Base-by-base conservation (phyloP, 2,888 invertebrate species). In the Antheraea assamensis region DNA sequence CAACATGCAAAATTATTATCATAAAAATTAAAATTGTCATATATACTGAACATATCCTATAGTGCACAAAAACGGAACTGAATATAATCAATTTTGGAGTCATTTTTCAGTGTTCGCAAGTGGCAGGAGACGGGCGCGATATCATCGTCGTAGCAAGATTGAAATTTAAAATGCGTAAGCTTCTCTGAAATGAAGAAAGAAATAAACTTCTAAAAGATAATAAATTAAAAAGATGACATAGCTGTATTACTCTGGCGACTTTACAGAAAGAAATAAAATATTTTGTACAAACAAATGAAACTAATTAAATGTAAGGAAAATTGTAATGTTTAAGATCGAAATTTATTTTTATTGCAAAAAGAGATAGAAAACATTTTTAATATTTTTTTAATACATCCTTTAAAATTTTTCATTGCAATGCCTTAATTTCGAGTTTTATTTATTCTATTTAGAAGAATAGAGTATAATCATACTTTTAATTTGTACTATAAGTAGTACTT, bases 11-110 rank as follows among this genome's bases (percentile, higher is more conserved):
- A 79, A 85, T 82, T 84, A 79, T 86, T 87, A 87, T 84, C 87
- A 86, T 88, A 89, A 91, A 90, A 91, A 91, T 87, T 86, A 87
- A 88, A 79, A 85, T 90, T 89, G 88, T 91, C 89, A 89, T 90
- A 90, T 87, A 87, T 91, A 90, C 90, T 91, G 87, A 92, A 90
- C 88, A 87, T 88, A 85, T 86, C 79, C 79, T 76, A 10, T 13
- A 75, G 78, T 75, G 82, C 78, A 84, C 80, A 81, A 81, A 77
- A 85, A 89, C 90, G 86, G 88, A 90, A 91, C 92, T 90, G 88
- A 84, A 86, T 86, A 85, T 91, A 92, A 90, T 90, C 89, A 88
- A 87, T 87, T 86, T 81, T 79, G 86, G 80, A 88, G 89, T 87
- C 85, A 89, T 88, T 88, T 90, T 88, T 88, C 85, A 87, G 83